Percentiles rank a stretch among this genome's conserved stretches.
These are phyloP conservation scores for Chamaea fasciata DNA, from an alignment of 2,113 vertebrate species.

Conservation along the genomic window DNA sequence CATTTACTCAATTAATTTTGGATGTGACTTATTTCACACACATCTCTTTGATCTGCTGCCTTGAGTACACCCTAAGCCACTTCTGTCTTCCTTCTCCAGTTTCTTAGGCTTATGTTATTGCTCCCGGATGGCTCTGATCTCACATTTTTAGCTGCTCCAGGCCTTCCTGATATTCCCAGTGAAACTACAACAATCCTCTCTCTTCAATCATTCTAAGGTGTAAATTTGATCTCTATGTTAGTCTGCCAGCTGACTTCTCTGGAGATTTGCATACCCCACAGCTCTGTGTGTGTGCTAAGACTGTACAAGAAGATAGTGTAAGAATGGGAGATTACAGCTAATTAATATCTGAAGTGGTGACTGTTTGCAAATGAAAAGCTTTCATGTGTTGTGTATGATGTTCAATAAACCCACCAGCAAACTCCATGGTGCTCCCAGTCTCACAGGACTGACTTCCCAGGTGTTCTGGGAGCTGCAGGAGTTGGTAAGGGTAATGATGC, in stretches of 20 bases:
- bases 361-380: neutral
- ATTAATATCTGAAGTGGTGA: neutral
- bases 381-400: fast-evolving
- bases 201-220: neutral
- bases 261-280: neutral
- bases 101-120: neutral
- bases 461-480: neutral
- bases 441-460: neutral
- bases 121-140: neutral
- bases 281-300: neutral
- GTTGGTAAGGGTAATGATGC: too few species aligned
- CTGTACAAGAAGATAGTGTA: neutral
- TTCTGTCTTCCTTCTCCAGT: conserved; percentile 13
- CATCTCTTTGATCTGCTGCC: neutral
- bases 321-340: neutral
- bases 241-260: neutral
- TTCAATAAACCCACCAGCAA: neutral
- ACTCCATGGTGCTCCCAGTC: neutral
- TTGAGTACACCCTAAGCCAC: neutral
- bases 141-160: neutral
- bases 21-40: neutral
- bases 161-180: neutral
- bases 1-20: neutral
- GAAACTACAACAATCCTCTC: neutral
- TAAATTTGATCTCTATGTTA: neutral